A percentile compares a stretch with the other conserved stretches of the same genome.
Conservation (phyloP, 2,797 vertebrate species). For the Leptatherina wallacei region DNA sequence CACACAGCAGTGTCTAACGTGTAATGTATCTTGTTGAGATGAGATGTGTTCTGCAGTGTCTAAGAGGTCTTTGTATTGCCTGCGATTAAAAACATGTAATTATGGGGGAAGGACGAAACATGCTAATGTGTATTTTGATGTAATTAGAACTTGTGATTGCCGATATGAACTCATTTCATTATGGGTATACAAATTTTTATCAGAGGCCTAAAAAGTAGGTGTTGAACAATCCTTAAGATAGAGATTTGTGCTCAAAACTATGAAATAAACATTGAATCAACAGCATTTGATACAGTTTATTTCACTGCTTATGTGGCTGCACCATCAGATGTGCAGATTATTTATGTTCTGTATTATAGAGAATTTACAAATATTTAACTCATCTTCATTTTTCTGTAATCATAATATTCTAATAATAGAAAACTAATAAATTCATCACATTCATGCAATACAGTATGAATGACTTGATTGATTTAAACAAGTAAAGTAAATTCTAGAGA, state of each 20-base stretch:
- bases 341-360: not conserved
- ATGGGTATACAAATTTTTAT: not conserved
- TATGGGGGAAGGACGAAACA: no score
- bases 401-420: not conserved
- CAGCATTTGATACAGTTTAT: not conserved
- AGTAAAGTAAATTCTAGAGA: not conserved
- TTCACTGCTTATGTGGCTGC: not conserved
- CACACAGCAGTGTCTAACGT: not conserved
- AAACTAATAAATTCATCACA: not conserved
- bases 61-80: not conserved
- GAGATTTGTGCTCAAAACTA: not conserved
- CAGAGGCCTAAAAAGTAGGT: not conserved
- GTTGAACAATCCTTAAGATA: not conserved
- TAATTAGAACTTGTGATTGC: not conserved
- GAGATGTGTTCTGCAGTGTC: not conserved
- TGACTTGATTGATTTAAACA: not conserved
- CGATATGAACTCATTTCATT: not conserved
- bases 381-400: not conserved
- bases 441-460: not conserved
- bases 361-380: not conserved
- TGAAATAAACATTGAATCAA: not conserved
- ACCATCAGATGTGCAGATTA: not conserved
- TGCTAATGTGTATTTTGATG: not conserved
- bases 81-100: not conserved
- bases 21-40: not conserved